A percentile compares a stretch with the other conserved stretches of the same genome.
Conservation (phyloP, 2,113 vertebrate species). For the Paedocypris sp. region DNA sequence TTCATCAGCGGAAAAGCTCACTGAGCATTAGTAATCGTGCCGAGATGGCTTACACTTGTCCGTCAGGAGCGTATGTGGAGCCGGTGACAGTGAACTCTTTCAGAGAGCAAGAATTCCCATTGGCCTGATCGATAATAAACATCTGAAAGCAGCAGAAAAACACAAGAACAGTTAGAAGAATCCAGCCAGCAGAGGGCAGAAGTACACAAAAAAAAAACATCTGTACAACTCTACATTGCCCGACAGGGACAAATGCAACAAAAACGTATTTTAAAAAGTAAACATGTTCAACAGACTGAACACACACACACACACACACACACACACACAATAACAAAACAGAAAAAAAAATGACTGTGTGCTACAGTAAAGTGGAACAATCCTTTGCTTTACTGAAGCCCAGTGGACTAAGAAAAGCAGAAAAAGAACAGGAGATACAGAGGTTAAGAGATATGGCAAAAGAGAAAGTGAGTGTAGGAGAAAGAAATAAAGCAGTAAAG, state of each 20-base stretch:
- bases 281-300: too few relatives aligned
- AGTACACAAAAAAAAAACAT: background rate
- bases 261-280: too few relatives aligned
- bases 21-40: background rate
- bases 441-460: background rate
- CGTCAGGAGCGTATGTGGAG: constrained; percentile 88
- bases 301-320: background rate
- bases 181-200: background rate
- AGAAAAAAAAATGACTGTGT: background rate
- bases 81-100: constrained; percentile 90
- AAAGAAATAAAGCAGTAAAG: background rate
- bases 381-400: background rate
- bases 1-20: background rate
- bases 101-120: constrained; percentile 75
- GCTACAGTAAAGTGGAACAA: background rate
- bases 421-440: background rate
- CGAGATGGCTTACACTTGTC: constrained; percentile 82
- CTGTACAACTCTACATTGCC: too few relatives aligned
- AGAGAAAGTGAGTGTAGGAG: background rate
- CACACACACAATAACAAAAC: background rate
- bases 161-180: background rate
- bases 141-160: constrained; percentile 61
- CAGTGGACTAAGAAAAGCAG: background rate
- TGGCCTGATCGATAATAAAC: constrained; percentile 80
- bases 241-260: too few relatives aligned